A percentile compares a stretch with the other conserved stretches of the same genome.
These are phyloP conservation scores for Cephus spinipes DNA, from an alignment of 2,888 invertebrate genomes.

Conservation along the genomic window DNA sequence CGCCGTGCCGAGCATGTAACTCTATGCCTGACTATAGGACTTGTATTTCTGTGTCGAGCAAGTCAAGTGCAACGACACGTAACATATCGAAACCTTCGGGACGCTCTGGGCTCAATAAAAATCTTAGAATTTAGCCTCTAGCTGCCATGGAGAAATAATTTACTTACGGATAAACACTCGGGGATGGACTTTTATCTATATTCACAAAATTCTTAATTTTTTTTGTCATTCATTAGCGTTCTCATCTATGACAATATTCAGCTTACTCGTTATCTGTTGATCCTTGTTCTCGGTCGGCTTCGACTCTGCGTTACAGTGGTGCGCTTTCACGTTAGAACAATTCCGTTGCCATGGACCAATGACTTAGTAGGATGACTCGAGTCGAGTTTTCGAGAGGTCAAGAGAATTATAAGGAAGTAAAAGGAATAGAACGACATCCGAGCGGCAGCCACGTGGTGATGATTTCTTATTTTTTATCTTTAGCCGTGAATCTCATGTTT, in stretches of 20 bases:
- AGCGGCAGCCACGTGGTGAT: not conserved
- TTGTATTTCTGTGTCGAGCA: not conserved
- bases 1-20: not conserved
- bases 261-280: not conserved
- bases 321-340: not conserved
- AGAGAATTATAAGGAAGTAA: not conserved
- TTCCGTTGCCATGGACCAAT: not conserved
- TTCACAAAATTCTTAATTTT: not conserved
- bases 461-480: not conserved
- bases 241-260: not conserved
- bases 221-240: not conserved
- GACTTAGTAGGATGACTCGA: not conserved
- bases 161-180: not conserved
- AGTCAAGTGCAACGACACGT: constrained; percentile 33
- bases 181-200: not conserved
- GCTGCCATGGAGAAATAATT: not conserved
- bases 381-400: not conserved
- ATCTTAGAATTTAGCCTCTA: not conserved
- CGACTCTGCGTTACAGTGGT: not conserved
- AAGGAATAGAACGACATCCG: not conserved
- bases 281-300: not conserved
- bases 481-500: not conserved
- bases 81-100: constrained; percentile 24
- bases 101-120: not conserved
- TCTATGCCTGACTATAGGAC: not conserved